Conservation (phyloP, 1,140 invertebrate genomes). For the Trialeurodes vaporariorum region DNA sequence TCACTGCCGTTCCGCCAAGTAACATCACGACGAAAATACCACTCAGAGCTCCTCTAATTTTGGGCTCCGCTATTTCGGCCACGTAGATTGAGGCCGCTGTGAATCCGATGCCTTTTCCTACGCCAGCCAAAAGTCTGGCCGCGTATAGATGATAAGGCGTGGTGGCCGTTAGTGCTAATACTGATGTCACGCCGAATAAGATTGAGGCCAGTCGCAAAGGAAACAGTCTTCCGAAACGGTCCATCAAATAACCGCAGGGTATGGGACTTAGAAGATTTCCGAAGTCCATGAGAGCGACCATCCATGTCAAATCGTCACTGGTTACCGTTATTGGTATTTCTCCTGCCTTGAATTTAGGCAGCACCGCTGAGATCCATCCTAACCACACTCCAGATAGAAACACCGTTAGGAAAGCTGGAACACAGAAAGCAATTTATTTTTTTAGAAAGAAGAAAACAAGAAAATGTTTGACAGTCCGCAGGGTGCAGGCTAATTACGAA, state of each 20-base stretch:
- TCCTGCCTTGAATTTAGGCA: slow-evolving; percentile 29
- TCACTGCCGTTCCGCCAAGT: slow-evolving; percentile 48
- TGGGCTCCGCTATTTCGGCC: slow-evolving; percentile 53
- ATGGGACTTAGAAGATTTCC: slow-evolving; percentile 23
- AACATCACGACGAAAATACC: slow-evolving; percentile 70
- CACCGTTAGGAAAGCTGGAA: slow-evolving; percentile 1
- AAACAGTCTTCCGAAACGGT: slow-evolving; percentile 59
- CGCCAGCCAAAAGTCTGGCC: slow-evolving; percentile 37
- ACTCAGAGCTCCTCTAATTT: slow-evolving; percentile 37
- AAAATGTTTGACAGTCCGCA: no score
- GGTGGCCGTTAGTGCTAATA: slow-evolving; percentile 39
- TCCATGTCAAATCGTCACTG: slow-evolving; percentile 17
- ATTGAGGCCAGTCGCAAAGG: slow-evolving; percentile 48
- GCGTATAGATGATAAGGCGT: slow-evolving; percentile 9
- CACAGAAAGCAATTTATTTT: neutral
- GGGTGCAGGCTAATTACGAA: no score
- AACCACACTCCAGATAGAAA: slow-evolving; percentile 33
- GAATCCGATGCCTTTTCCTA: slow-evolving; percentile 59
- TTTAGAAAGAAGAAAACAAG: no score
- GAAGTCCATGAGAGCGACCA: slow-evolving; percentile 23
- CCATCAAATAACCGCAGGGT: slow-evolving; percentile 42
- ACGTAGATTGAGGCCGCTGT: slow-evolving; percentile 72
- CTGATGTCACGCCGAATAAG: slow-evolving; percentile 32
- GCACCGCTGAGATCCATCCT: slow-evolving; percentile 62
- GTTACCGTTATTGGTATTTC: slow-evolving; percentile 14